Percentiles rank a stretch among this genome's conserved stretches.
phyloP scores from a whole-genome alignment of 2,888 invertebrate genomes.

The Peribatodes rhomboidaria region DNA sequence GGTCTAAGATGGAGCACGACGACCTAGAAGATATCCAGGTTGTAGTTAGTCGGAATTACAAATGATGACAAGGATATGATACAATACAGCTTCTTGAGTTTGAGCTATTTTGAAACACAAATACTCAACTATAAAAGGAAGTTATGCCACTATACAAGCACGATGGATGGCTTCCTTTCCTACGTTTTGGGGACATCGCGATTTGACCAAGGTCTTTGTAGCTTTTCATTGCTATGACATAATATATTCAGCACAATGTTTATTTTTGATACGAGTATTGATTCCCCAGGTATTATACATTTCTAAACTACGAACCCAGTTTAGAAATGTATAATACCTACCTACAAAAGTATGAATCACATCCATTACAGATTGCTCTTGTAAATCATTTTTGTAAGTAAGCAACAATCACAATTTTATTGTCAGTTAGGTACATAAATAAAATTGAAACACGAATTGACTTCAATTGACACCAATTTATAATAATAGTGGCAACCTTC shows the following conservation, averaged over 20 bases:
- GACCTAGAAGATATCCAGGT: too few species aligned
- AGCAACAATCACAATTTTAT: constrained; percentile 4
- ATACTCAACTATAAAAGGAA: constrained; percentile 2
- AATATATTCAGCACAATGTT: too few species aligned
- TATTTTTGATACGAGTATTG: too few species aligned
- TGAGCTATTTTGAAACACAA: background rate
- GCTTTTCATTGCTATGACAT: too few species aligned
- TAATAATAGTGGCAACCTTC: constrained; percentile 29
- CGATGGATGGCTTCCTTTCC: background rate
- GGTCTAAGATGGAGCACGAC: too few species aligned
- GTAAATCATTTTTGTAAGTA: too few species aligned
- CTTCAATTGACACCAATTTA: constrained; percentile 40
- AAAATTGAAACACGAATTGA: constrained; percentile 30
- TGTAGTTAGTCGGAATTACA: too few species aligned
- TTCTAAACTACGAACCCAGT: too few species aligned
- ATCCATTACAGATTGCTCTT: background rate
- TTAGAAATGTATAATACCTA: too few species aligned
- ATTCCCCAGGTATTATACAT: too few species aligned
- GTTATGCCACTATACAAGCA: constrained; percentile 1
- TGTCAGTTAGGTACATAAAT: background rate
- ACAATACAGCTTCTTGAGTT: background rate
- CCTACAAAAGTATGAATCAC: too few species aligned
- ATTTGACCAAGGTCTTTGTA: constrained; percentile 1
- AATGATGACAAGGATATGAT: too few species aligned
- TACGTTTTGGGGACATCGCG: constrained; percentile 5